Evolutionary conservation across 2,113 vertebrate genomes (phyloP), one percentile per base, ranked within the genome.

Genomic region (Vireo altiloquus): DNA sequence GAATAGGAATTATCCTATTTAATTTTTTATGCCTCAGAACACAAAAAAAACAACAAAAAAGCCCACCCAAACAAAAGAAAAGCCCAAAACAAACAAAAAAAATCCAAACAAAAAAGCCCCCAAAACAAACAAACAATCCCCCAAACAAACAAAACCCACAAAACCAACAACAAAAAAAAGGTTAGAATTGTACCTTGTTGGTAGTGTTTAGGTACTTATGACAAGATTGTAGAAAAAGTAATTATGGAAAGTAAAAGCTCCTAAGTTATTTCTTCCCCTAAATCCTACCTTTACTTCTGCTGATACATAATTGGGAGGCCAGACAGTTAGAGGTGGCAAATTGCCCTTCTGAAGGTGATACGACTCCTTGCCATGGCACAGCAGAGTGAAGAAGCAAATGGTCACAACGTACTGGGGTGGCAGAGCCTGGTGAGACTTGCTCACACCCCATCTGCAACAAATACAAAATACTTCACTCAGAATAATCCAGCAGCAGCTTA

Each of bases 291-390:
- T 81, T 82, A 37, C 13, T 93, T 74, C 42, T 83, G 14, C 23
- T 74, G n/a, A 5, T 42, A 10, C 0, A 0, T 23, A 28, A 46
- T 5, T 16, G 11, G 7, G 15, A 60, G 11, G 13, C 3, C 28
- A 82, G 39, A 18, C 1, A 64, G 14, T 20, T 11, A 28, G 27
- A 59, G 11, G 9, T 12, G 17, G n/a, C 6, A 90, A 76, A 49
- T n/a, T 3, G 0, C 6, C 13, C 17, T 69, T 52, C 24, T 4
- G 3, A 35, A 27, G 25, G 22, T 35, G 7, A 7, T 28, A 59
- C 49, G 9, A 46, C 16, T 42, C 28, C 47, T 72, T 57, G 20
- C 15, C 4, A 4, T 5, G 15, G 16, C 33, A 74, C 70, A 71
- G 50, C 15, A 79, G 11, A n/a, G 2, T 1, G 7, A 6, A 79